phyloP scores from a whole-genome alignment of 2,888 invertebrate genomes.

The Cephalotes varians region DNA sequence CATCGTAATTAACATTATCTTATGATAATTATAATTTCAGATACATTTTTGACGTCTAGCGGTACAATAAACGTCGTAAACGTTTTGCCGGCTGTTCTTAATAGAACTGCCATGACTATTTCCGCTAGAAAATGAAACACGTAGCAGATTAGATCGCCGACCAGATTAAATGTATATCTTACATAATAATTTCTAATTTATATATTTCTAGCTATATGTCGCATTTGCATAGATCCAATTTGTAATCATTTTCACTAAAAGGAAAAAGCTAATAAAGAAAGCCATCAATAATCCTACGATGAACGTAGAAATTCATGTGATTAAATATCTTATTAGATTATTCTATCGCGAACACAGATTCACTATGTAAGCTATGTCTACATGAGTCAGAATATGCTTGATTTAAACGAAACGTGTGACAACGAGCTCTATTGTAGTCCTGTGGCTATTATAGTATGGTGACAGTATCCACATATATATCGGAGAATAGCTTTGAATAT shows the following conservation, averaged over 20 bases:
- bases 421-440: slow-evolving; percentile 74
- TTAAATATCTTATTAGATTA: neutral
- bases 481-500: slow-evolving; percentile 82
- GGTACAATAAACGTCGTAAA: slow-evolving; percentile 25
- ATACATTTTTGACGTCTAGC: slow-evolving; percentile 1
- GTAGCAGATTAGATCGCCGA: slow-evolving; percentile 2
- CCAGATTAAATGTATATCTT: slow-evolving; percentile 17
- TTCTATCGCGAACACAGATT: slow-evolving; percentile 3
- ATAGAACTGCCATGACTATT: slow-evolving; percentile 18
- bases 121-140: slow-evolving; percentile 34
- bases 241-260: slow-evolving; percentile 5
- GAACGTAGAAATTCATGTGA: neutral
- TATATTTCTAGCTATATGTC: neutral
- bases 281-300: neutral
- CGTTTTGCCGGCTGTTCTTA: neutral
- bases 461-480: slow-evolving; percentile 78
- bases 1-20: slow-evolving; percentile 39
- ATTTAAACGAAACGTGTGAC: slow-evolving; percentile 74
- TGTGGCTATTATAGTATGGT: slow-evolving; percentile 73
- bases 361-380: neutral
- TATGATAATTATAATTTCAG: slow-evolving; percentile 30
- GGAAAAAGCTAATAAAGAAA: neutral
- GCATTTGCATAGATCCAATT: slow-evolving; percentile 34
- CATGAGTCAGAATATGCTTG: slow-evolving; percentile 46
- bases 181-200: slow-evolving; percentile 24